These are phyloP conservation scores for Probosciger aterrimus DNA, from an alignment of 2,113 vertebrate genomes.

Conservation along the genomic window DNA sequence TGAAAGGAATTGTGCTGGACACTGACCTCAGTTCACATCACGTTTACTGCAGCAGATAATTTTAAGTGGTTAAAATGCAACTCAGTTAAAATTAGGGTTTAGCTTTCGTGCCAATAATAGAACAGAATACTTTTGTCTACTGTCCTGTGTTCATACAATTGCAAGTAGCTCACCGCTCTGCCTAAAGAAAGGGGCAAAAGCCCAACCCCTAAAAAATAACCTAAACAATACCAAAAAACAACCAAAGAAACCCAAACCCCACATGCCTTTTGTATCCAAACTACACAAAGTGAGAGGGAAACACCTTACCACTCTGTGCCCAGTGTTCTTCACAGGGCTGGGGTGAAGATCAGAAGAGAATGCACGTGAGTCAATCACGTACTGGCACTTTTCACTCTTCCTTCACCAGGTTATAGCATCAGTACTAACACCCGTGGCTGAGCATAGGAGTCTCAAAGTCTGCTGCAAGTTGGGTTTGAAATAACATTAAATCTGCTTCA, in stretches of 20 bases:
- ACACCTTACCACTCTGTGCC: fast-evolving
- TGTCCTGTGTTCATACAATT: not conserved
- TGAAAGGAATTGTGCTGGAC: not conserved
- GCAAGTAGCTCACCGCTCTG: not conserved
- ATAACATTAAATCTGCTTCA: not conserved
- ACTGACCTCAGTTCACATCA: not conserved
- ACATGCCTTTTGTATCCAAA: not conserved
- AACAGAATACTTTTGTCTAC: not conserved
- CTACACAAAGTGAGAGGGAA: not conserved
- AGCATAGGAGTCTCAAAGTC: not conserved
- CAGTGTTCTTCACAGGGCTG: not conserved
- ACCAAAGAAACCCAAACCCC: not conserved
- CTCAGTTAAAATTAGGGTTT: not conserved
- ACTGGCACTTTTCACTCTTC: not conserved
- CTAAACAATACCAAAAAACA: not conserved
- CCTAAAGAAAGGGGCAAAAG: not conserved
- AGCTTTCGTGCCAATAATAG: not conserved
- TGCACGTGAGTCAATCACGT: fast-evolving
- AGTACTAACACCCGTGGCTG: not conserved
- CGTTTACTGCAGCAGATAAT: not conserved
- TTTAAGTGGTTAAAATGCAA: not conserved
- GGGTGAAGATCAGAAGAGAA: not conserved
- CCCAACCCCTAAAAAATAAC: not conserved
- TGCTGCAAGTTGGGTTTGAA: not conserved
- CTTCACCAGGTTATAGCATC: not conserved